phyloP scores from a whole-genome alignment of 1,140 invertebrate species.

The Orius insidiosus region DNA sequence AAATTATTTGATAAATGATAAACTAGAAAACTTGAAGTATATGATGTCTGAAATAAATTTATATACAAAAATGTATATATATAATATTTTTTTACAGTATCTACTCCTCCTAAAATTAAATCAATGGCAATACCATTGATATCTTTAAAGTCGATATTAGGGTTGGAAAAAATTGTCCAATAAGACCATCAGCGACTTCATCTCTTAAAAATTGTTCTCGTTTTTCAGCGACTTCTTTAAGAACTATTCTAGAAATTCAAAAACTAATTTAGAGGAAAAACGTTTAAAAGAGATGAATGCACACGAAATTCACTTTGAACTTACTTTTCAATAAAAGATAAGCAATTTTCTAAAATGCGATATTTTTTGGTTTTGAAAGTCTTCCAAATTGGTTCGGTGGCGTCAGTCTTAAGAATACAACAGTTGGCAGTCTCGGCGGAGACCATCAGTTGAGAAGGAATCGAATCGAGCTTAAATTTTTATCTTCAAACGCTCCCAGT shows the following conservation, averaged over 20 bases:
- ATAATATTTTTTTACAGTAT: slow-evolving; percentile 61
- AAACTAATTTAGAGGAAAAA: slow-evolving; percentile 13
- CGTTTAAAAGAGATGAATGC: too few relatives aligned
- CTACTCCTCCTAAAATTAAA: slow-evolving; percentile 67
- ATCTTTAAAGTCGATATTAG: slow-evolving; percentile 53
- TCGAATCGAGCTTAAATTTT: slow-evolving; percentile 38
- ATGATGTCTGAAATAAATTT: slow-evolving; percentile 51
- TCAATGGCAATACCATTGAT: slow-evolving; percentile 66
- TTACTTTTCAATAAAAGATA: slow-evolving; percentile 59
- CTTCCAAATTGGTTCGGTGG: slow-evolving; percentile 51
- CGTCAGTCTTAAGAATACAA: slow-evolving; percentile 54
- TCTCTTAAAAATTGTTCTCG: too few relatives aligned
- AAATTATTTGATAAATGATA: slow-evolving; percentile 63
- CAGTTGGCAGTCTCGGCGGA: slow-evolving; percentile 53
- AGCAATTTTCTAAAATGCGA: slow-evolving; percentile 44
- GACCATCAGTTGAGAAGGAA: slow-evolving; percentile 46
- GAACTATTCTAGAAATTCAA: too few relatives aligned
- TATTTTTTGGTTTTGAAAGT: slow-evolving; percentile 55
- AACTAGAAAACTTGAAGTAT: slow-evolving; percentile 56
- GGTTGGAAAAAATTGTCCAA: slow-evolving; percentile 47
- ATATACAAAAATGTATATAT: slow-evolving; percentile 2
- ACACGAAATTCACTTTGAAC: too few relatives aligned
- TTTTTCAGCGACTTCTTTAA: too few relatives aligned
- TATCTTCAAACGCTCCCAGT: slow-evolving; percentile 40
- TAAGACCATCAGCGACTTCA: slow-evolving; percentile 28